Evolutionary conservation across 2,797 vertebrate species (phyloP).

Genomic region (Danionella dracula): DNA sequence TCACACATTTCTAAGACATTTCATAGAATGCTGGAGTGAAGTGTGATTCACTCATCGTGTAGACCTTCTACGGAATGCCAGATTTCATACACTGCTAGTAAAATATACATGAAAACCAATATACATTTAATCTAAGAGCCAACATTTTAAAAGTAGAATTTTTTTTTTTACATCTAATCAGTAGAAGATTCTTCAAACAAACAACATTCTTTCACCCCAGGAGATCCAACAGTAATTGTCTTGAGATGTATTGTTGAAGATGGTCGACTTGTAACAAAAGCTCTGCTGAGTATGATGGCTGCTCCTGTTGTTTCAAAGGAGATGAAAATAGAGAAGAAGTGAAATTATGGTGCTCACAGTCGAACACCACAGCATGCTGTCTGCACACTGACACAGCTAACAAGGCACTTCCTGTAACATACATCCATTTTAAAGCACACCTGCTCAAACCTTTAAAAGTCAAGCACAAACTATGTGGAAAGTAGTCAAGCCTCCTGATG

Average conservation of each 20-base stretch:
- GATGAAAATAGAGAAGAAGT: background rate
- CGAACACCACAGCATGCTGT: background rate
- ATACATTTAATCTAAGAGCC: too few relatives aligned
- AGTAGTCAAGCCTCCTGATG: too few relatives aligned
- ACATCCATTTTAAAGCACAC: background rate
- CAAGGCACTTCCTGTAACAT: background rate
- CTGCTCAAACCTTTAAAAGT: background rate
- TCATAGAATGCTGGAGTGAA: too few relatives aligned
- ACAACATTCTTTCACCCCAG: background rate
- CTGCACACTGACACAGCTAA: background rate
- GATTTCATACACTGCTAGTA: too few relatives aligned
- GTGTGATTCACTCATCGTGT: too few relatives aligned
- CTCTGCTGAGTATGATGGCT: background rate
- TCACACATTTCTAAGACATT: too few relatives aligned
- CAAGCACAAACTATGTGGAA: background rate
- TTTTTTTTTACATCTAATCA: background rate
- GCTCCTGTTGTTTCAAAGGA: background rate
- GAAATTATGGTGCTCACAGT: background rate
- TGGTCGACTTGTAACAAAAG: background rate
- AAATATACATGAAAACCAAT: too few relatives aligned
- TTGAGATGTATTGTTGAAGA: conserved; percentile 3
- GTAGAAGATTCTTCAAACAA: background rate
- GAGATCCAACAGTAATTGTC: background rate
- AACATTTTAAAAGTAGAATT: background rate
- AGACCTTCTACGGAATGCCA: too few relatives aligned